Percentiles rank a stretch among this genome's conserved stretches.
phyloP scores from a whole-genome alignment of 2,113 vertebrate species.

The Gymnorhina tibicen region DNA sequence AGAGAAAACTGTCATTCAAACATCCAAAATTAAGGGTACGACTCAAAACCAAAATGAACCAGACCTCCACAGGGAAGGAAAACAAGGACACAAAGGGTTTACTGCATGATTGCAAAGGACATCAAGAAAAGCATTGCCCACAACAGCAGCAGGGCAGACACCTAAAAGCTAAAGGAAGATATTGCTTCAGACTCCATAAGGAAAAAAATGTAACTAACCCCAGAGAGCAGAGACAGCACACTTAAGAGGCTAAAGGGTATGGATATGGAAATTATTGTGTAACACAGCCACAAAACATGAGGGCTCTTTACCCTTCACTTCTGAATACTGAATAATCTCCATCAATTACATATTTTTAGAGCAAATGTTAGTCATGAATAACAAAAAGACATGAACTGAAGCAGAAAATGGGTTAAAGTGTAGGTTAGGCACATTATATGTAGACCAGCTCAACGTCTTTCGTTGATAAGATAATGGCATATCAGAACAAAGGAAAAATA shows the following conservation, averaged over 20 bases:
- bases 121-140: not conserved
- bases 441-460: not conserved
- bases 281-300: not conserved
- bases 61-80: not conserved
- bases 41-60: not conserved
- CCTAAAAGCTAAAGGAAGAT: not conserved
- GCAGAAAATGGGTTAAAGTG: not conserved
- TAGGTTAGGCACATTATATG: not conserved
- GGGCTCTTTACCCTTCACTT: not conserved
- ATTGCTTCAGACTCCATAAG: not conserved
- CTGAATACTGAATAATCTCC: not conserved
- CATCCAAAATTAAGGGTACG: not conserved
- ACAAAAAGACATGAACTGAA: not conserved
- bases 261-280: not conserved
- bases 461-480: not conserved
- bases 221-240: not conserved
- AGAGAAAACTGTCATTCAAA: not conserved
- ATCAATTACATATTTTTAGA: not conserved
- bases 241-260: not conserved
- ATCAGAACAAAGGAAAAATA: not conserved
- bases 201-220: not conserved
- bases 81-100: not conserved
- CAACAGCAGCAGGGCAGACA: not conserved
- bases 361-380: not conserved
- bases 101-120: not conserved